Evolutionary conservation across 2,113 vertebrate genomes (phyloP).

Genomic region (Eretmochelys imbricata): DNA sequence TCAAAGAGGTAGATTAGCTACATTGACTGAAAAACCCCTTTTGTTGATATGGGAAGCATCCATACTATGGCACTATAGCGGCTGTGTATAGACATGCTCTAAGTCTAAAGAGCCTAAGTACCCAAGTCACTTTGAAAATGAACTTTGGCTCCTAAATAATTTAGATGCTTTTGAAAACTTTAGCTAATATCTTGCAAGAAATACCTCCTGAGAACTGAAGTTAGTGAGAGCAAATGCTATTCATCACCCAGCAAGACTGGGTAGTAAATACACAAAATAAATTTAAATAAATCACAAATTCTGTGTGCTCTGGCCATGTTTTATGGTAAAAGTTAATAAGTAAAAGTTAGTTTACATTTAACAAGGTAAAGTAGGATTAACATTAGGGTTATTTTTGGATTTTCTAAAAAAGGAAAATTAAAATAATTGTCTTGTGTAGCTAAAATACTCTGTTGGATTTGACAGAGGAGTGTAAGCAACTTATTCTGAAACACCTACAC

Average conservation of each 20-base stretch:
- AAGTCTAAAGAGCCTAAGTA: conserved; percentile 27
- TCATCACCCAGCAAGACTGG: conserved; percentile 29
- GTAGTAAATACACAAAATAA: conserved; percentile 44
- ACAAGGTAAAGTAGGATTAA: conserved; percentile 10
- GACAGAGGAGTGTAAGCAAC: background rate
- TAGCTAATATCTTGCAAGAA: conserved; percentile 36
- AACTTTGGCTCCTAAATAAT: conserved; percentile 20
- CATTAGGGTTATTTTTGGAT: background rate
- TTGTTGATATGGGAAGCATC: no score
- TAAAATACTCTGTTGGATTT: background rate
- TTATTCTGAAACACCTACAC: background rate
- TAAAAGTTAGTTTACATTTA: conserved; percentile 58
- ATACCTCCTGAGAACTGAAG: background rate
- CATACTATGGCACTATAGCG: no score
- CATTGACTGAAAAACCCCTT: background rate
- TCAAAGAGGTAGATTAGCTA: background rate
- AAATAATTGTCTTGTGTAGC: rapidly evolving
- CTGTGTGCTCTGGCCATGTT: conserved; percentile 32
- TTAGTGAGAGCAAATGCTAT: conserved; percentile 31
- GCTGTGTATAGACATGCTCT: no score
- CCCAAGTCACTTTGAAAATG: conserved; percentile 41
- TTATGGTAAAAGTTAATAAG: conserved; percentile 49
- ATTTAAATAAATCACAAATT: background rate
- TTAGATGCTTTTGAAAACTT: background rate
- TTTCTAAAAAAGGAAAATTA: background rate